Evolutionary conservation across 2,113 vertebrate species (phyloP), one percentile per base, ranked within the genome.

Genomic region (Chaetura pelagica): DNA sequence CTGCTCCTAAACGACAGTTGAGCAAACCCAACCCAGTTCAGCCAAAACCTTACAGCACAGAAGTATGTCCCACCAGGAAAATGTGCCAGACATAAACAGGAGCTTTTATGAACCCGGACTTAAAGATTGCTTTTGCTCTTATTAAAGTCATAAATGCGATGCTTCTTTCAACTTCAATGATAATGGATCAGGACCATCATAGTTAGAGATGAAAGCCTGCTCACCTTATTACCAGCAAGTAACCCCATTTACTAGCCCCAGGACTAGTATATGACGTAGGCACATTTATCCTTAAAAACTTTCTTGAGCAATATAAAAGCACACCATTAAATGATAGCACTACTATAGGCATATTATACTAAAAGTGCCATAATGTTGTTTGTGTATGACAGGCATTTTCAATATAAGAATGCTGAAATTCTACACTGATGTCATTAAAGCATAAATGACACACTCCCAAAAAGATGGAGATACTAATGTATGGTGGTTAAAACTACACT

Each of bases 381-480:
- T 96, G 91, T 93, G 75, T 97, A 87, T 97, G 97, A 97, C 97
- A 98, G 96, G 95, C 96, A 88, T 97, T 98, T 97, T 96, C 95
- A 89, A 83, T 78, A 82, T 97, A 94, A 97, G 87, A 97, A 97
- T 96, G 92, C 96, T 96, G 82, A 95, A 98, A 98, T 97, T 98
- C 96, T 92, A 96, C 94, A 79, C 90, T 96, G 95, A 91, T 87
- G 89, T 97, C 93, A 94, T 97, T 94, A 95, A 58, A 91, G 91
- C 96, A 91, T 88, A 98, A 98, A 95, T 44, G 96, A 97, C 93
- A 96, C 51, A 75, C 87, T 94, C 49, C 46, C 46, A 55, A 96
- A 95, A 95, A 87, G 96, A 96, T 80, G 89, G 89, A 94, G 88
- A 82, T 76, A 67, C 68, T 97, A 97, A 97, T 97, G 94, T 83